A percentile compares a stretch with the other conserved stretches of the same genome.
phyloP scores from a whole-genome alignment of 2,888 invertebrate species.

The Hedychridium roseum region DNA sequence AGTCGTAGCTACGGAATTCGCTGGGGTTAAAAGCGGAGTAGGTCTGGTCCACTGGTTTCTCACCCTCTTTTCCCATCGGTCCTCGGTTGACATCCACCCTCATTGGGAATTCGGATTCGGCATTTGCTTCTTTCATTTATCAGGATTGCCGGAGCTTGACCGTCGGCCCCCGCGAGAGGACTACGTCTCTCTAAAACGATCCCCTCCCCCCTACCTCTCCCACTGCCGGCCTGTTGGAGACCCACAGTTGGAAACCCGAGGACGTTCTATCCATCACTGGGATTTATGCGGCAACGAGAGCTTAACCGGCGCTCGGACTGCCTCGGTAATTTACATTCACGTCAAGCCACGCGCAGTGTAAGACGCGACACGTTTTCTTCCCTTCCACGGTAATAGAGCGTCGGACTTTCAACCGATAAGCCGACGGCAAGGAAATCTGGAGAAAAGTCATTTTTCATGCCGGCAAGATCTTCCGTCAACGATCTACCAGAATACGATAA shows the following conservation, averaged over 20 bases:
- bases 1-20: too few relatives aligned
- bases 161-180: conserved; percentile 38
- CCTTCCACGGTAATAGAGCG: too few relatives aligned
- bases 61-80: not conserved
- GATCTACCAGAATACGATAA: too few relatives aligned
- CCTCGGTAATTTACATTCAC: conserved; percentile 32
- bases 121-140: conserved; percentile 57
- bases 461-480: too few relatives aligned
- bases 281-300: conserved; percentile 29
- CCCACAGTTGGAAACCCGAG: conserved; percentile 25
- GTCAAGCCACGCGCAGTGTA: too few relatives aligned
- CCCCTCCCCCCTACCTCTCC: conserved; percentile 26
- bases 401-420: too few relatives aligned
- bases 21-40: not conserved
- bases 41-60: not conserved
- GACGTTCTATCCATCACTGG: conserved; percentile 32
- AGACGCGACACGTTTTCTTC: too few relatives aligned
- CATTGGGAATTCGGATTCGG: conserved; percentile 35
- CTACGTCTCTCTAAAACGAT: conserved; percentile 31
- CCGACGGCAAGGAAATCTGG: too few relatives aligned
- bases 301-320: conserved; percentile 23
- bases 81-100: conserved; percentile 29
- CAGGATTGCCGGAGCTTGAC: conserved; percentile 58
- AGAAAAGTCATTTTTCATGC: too few relatives aligned
- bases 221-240: conserved; percentile 29